Conservation (phyloP, 2,888 invertebrate genomes). For the Mesorhabditis spiculigera region DNA sequence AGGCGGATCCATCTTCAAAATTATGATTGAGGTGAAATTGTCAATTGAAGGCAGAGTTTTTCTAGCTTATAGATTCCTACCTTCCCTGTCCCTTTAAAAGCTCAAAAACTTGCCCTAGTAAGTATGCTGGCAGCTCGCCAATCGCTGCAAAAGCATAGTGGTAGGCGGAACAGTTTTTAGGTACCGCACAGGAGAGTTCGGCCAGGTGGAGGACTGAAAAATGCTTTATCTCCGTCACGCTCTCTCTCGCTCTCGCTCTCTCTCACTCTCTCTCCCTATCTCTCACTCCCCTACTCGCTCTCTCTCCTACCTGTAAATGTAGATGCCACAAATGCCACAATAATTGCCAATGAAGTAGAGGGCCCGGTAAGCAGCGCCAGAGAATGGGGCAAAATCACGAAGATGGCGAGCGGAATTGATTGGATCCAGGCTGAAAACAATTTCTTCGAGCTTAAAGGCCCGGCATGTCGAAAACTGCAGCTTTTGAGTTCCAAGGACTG, state of each 20-base stretch:
- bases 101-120: slow-evolving; percentile 15
- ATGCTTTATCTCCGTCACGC: not conserved
- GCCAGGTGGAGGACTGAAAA: slow-evolving; percentile 31
- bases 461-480: too few species aligned
- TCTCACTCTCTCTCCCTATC: too few species aligned
- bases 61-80: too few species aligned
- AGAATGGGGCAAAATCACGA: slow-evolving; percentile 24
- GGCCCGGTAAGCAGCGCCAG: slow-evolving; percentile 32
- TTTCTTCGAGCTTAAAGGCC: not conserved
- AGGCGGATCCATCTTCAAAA: slow-evolving; percentile 19
- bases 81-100: too few species aligned
- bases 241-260: too few species aligned
- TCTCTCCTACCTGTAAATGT: slow-evolving; percentile 29
- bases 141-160: slow-evolving; percentile 28
- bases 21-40: too few species aligned
- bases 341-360: slow-evolving; percentile 28
- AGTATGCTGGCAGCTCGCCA: slow-evolving; percentile 31
- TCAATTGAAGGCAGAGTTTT: too few species aligned
- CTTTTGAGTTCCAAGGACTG: too few species aligned
- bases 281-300: too few species aligned
- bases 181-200: too few species aligned
- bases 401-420: slow-evolving; percentile 24
- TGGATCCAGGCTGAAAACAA: slow-evolving; percentile 20
- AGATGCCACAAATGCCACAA: slow-evolving; percentile 29
- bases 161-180: slow-evolving; percentile 35